A percentile compares a stretch with the other conserved stretches of the same genome.
These are phyloP conservation scores for Meleagris gallopavo DNA, from an alignment of 2,113 vertebrate species.

Conservation along the genomic window DNA sequence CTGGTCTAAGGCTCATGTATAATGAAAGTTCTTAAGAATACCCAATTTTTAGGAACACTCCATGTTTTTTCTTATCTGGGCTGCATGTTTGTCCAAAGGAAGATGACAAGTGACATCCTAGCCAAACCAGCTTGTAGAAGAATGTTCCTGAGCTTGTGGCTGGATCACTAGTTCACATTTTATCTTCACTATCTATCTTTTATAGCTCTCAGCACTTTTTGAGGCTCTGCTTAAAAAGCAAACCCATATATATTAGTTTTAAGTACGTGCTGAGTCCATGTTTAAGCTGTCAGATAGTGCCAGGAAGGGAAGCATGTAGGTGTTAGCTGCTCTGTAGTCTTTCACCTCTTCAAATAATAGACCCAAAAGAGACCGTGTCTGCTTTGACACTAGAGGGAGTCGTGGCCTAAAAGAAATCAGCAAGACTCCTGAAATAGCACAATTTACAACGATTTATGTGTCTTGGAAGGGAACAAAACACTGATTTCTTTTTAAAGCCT, in stretches of 20 bases:
- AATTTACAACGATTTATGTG: slow-evolving; percentile 10
- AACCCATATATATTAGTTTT: background rate
- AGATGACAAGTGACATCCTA: background rate
- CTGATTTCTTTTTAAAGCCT: slow-evolving; percentile 60
- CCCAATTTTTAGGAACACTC: background rate
- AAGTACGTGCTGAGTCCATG: accelerated
- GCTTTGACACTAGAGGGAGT: slow-evolving; percentile 63
- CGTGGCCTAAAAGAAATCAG: slow-evolving; percentile 35
- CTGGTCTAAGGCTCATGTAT: background rate
- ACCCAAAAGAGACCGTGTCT: background rate
- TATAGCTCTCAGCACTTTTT: background rate
- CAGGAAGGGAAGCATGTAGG: background rate
- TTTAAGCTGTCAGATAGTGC: background rate
- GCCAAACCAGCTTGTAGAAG: background rate
- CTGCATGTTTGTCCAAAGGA: background rate
- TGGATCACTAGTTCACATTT: background rate
- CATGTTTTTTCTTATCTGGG: accelerated
- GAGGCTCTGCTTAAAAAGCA: background rate
- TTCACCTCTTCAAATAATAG: background rate
- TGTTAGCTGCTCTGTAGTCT: background rate
- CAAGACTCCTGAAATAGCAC: background rate
- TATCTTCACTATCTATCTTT: background rate
- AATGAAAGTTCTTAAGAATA: background rate
- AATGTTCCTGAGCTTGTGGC: background rate
- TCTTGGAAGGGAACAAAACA: slow-evolving; percentile 40